These are phyloP conservation scores for Volucella bombylans DNA, from an alignment of 2,888 invertebrate genomes.

Conservation along the genomic window DNA sequence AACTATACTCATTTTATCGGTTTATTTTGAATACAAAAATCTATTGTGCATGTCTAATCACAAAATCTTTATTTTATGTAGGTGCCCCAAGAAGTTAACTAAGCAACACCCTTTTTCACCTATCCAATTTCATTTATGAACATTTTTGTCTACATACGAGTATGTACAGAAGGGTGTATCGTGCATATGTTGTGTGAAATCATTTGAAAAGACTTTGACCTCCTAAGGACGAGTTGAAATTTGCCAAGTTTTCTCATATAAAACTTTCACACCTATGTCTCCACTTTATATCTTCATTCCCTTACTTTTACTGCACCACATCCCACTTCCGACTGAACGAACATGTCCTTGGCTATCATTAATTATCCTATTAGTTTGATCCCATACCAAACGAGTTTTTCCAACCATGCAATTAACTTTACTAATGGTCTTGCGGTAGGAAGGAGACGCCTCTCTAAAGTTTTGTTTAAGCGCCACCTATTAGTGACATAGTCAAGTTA, in stretches of 20 bases:
- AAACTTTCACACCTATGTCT: constrained; percentile 14
- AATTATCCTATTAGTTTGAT: constrained; percentile 27
- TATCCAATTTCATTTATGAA: no score
- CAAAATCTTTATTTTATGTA: no score
- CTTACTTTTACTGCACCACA: no score
- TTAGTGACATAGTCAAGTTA: not conserved
- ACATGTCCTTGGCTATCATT: not conserved
- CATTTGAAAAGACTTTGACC: no score
- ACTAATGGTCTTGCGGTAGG: not conserved
- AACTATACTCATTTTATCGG: no score
- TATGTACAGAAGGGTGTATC: no score
- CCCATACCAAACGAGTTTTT: constrained; percentile 2
- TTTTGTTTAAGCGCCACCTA: not conserved
- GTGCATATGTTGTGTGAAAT: not conserved
- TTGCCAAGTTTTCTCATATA: not conserved
- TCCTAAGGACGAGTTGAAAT: not conserved
- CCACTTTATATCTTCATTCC: not conserved
- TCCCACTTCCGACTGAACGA: no score
- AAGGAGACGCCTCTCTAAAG: not conserved
- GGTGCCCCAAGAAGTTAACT: no score
- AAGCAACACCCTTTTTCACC: no score
- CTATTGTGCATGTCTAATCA: no score
- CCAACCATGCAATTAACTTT: constrained; percentile 26
- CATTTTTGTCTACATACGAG: no score
- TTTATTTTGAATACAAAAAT: no score